A percentile compares a stretch with the other conserved stretches of the same genome.
These are phyloP conservation scores for Sarcophaga subvicina DNA, from an alignment of 2,888 invertebrate genomes.

Conservation along the genomic window DNA sequence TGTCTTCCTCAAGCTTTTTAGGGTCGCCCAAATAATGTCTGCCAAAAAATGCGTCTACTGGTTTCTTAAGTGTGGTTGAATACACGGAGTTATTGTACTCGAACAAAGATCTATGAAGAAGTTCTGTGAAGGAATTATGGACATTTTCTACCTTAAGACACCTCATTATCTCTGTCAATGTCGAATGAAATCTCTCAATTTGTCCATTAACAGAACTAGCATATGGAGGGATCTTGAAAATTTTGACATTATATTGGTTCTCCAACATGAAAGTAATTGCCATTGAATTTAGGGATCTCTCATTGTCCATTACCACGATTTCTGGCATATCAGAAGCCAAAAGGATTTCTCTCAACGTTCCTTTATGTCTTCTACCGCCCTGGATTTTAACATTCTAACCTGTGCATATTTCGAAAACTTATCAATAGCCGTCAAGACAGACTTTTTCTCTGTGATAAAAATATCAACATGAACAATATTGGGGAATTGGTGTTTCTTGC, in stretches of 20 bases:
- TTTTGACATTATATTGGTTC: slow-evolving; percentile 47
- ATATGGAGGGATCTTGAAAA: slow-evolving; percentile 64
- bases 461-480: slow-evolving; percentile 37
- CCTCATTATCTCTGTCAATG: slow-evolving; percentile 57
- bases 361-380: no score
- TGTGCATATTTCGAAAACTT: no score
- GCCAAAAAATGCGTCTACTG: no score
- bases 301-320: no score
- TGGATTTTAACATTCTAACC: no score
- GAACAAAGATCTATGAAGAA: slow-evolving; percentile 44
- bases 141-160: slow-evolving; percentile 46
- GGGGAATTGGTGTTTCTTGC: slow-evolving; percentile 34
- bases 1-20: no score
- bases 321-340: no score
- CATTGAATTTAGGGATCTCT: no score
- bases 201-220: slow-evolving; percentile 47
- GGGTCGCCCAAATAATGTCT: no score
- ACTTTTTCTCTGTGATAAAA: slow-evolving; percentile 35
- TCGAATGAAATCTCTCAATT: slow-evolving; percentile 12
- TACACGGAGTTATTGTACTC: slow-evolving; percentile 62
- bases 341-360: no score
- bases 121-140: slow-evolving; percentile 24
- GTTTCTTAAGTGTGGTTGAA: slow-evolving; percentile 27
- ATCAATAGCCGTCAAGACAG: not conserved
- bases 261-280: not conserved